A percentile compares a stretch with the other conserved stretches of the same genome.
Evolutionary conservation across 2,888 invertebrate species (phyloP).

Genomic region (Agrilus cyanescens): DNA sequence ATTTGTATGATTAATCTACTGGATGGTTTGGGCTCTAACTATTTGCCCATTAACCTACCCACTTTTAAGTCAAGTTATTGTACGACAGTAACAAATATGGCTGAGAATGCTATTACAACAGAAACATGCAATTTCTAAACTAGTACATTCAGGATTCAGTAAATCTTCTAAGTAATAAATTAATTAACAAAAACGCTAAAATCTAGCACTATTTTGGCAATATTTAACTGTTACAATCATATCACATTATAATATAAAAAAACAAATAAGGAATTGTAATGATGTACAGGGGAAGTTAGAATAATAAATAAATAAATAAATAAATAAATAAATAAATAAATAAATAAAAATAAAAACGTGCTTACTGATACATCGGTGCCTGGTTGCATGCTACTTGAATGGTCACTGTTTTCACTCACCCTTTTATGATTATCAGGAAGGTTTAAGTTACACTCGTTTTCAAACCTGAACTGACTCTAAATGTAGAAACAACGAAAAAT

Average conservation of each 20-base stretch:
- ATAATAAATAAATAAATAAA: neutral
- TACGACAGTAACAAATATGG: too few relatives aligned
- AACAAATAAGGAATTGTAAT: neutral
- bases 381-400: slow-evolving; percentile 31
- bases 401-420: slow-evolving; percentile 59
- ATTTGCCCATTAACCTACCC: too few relatives aligned
- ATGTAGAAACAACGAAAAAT: slow-evolving; percentile 25
- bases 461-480: slow-evolving; percentile 99
- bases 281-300: neutral
- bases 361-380: slow-evolving; percentile 46
- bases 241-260: neutral
- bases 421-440: slow-evolving; percentile 96
- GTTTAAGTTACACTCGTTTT: slow-evolving; percentile 97
- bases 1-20: too few relatives aligned
- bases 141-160: too few relatives aligned
- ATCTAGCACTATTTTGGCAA: neutral
- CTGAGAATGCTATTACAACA: too few relatives aligned
- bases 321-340: slow-evolving; percentile 13
- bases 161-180: neutral
- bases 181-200: neutral
- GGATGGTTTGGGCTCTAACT: too few relatives aligned
- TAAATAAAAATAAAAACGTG: slow-evolving; percentile 28
- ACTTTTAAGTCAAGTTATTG: too few relatives aligned
- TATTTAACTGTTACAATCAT: neutral
- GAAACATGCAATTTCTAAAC: too few relatives aligned